phyloP scores from a whole-genome alignment of 2,888 invertebrate species.

The Troilus luridus region DNA sequence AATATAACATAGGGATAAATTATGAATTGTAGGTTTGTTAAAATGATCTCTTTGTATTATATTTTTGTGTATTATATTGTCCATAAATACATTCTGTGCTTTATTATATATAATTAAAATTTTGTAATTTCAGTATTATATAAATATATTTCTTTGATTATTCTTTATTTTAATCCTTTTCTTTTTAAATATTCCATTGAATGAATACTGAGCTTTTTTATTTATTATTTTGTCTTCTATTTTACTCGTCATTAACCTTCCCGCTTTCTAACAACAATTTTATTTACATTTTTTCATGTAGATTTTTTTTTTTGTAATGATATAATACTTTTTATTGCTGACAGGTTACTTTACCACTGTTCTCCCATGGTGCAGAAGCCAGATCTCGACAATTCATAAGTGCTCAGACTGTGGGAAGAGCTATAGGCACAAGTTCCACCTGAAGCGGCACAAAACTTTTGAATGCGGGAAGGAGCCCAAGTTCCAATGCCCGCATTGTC shows the following conservation, averaged over 20 bases:
- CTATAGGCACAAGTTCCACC: conserved; percentile 56
- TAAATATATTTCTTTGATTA: background rate
- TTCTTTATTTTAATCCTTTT: conserved; percentile 28
- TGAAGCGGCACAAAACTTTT: conserved; percentile 52
- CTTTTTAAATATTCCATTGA: background rate
- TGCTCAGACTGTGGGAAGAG: conserved; percentile 55
- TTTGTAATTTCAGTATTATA: background rate
- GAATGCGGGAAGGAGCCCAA: conserved; percentile 59
- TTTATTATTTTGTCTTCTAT: conserved; percentile 4
- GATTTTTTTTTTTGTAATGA: conserved; percentile 3
- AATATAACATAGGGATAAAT: background rate
- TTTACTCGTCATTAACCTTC: conserved; percentile 47
- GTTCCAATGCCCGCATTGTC: conserved; percentile 56
- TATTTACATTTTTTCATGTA: background rate
- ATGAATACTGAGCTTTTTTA: background rate
- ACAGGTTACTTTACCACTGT: conserved; percentile 52
- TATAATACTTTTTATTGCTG: conserved; percentile 30
- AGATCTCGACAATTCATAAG: conserved; percentile 30
- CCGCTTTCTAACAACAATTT: conserved; percentile 50
- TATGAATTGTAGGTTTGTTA: background rate
- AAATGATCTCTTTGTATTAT: background rate
- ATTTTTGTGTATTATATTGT: background rate
- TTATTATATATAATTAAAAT: background rate
- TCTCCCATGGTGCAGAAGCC: conserved; percentile 51
- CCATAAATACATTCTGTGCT: background rate